A percentile compares a stretch with the other conserved stretches of the same genome.
These are phyloP conservation scores for Stenopsyche tienmushanensis DNA, from an alignment of 1,140 invertebrate species.

Conservation along the genomic window DNA sequence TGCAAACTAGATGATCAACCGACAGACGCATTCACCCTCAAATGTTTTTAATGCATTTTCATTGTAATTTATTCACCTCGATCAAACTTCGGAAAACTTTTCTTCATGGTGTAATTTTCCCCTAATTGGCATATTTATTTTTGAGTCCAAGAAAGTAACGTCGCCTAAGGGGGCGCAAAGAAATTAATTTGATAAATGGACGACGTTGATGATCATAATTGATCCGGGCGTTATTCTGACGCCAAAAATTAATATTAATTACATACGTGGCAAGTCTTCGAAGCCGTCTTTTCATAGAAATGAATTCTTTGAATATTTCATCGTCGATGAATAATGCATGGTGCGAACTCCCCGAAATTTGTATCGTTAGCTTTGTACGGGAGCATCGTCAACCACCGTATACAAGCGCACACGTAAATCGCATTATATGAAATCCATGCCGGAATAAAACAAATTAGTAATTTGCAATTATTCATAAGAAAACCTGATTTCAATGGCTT, in stretches of 20 bases:
- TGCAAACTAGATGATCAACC: slow-evolving; percentile 3
- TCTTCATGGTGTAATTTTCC: neutral
- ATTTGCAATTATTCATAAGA: too few species aligned
- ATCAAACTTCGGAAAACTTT: slow-evolving; percentile 19
- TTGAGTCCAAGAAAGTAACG: slow-evolving; percentile 7
- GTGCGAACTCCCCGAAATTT: too few species aligned
- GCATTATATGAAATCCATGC: too few species aligned
- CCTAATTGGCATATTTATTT: slow-evolving; percentile 30
- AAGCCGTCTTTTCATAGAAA: too few species aligned
- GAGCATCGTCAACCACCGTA: too few species aligned
- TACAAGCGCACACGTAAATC: too few species aligned
- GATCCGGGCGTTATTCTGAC: neutral
- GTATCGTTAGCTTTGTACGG: too few species aligned
- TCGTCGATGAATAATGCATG: too few species aligned
- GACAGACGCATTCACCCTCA: neutral
- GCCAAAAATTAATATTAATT: neutral
- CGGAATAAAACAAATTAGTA: too few species aligned
- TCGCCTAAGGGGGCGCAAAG: neutral
- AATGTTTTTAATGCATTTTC: slow-evolving; percentile 28
- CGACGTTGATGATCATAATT: neutral
- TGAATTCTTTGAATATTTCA: too few species aligned
- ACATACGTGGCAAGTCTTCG: too few species aligned
- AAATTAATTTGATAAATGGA: slow-evolving; percentile 21
- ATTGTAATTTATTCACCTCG: slow-evolving; percentile 33
- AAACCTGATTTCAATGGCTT: too few species aligned